Conservation (phyloP, 2,888 invertebrate genomes). For the Athetis lepigone region DNA sequence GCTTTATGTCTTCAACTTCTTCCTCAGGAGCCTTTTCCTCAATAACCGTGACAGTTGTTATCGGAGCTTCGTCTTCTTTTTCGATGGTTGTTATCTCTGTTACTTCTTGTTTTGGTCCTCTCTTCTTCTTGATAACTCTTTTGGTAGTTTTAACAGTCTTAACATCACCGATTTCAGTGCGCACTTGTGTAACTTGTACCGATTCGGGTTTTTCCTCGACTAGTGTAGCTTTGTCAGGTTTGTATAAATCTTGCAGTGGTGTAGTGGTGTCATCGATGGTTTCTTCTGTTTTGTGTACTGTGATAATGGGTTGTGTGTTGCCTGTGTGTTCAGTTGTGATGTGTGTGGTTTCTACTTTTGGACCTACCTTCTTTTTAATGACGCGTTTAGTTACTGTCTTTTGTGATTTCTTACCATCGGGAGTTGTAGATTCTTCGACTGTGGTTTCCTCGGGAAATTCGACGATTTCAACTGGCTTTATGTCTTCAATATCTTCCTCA, state of each 20-base stretch:
- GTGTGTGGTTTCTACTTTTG: slow-evolving; percentile 46
- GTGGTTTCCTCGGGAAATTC: slow-evolving; percentile 74
- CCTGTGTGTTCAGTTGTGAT: slow-evolving; percentile 41
- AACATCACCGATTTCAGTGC: slow-evolving; percentile 11
- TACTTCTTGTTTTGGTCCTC: slow-evolving; percentile 23
- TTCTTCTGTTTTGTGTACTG: slow-evolving; percentile 35
- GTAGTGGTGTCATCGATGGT: slow-evolving; percentile 6
- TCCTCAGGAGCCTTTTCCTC: slow-evolving; percentile 9
- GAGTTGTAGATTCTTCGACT: slow-evolving; percentile 9
- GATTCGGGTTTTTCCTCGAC: slow-evolving; percentile 24
- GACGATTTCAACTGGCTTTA: slow-evolving; percentile 46
- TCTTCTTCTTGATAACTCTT: slow-evolving; percentile 33
- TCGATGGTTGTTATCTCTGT: slow-evolving; percentile 30
- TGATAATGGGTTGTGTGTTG: slow-evolving; percentile 19
- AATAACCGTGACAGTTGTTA: slow-evolving; percentile 13
- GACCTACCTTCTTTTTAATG: slow-evolving; percentile 64
- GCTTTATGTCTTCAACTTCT: background rate
- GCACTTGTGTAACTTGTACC: slow-evolving; percentile 22
- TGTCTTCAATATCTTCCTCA: slow-evolving; percentile 56
- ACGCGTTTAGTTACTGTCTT: slow-evolving; percentile 51
- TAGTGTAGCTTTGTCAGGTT: background rate
- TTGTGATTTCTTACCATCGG: slow-evolving; percentile 39
- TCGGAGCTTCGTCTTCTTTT: slow-evolving; percentile 29
- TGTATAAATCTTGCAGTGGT: slow-evolving; percentile 4
- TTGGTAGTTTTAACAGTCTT: slow-evolving; percentile 22